phyloP scores from a whole-genome alignment of 2,113 vertebrate species.

The Muntiacus reevesi region DNA sequence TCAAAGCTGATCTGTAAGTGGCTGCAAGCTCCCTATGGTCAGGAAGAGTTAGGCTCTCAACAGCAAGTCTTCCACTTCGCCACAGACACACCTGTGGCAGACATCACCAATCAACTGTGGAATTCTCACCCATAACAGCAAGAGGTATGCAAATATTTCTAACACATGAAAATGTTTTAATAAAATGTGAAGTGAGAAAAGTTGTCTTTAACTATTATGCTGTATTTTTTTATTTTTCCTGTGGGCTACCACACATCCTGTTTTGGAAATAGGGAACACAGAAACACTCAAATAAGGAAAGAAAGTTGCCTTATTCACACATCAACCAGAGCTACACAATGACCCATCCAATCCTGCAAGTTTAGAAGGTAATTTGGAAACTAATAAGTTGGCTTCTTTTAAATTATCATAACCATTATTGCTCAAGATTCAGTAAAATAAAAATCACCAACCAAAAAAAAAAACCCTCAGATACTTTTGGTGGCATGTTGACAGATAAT shows the following conservation, averaged over 20 bases:
- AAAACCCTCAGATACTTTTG: neutral
- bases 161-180: neutral
- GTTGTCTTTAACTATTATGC: neutral
- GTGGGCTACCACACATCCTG: neutral
- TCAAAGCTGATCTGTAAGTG: neutral
- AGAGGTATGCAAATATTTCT: rapidly evolving
- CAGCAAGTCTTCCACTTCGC: neutral
- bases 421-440: neutral
- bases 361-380: neutral
- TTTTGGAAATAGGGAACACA: neutral
- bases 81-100: neutral
- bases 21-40: neutral
- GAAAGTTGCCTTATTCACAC: neutral
- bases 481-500: neutral
- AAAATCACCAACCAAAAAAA: neutral
- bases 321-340: neutral
- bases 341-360: neutral
- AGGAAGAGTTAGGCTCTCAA: neutral
- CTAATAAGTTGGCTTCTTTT: neutral
- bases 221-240: neutral
- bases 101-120: rapidly evolving
- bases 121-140: neutral
- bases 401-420: neutral
- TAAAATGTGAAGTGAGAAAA: neutral
- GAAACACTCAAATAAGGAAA: neutral